phyloP scores from a whole-genome alignment of 2,888 invertebrate genomes.

The Scaptomyza caliginosa region DNA sequence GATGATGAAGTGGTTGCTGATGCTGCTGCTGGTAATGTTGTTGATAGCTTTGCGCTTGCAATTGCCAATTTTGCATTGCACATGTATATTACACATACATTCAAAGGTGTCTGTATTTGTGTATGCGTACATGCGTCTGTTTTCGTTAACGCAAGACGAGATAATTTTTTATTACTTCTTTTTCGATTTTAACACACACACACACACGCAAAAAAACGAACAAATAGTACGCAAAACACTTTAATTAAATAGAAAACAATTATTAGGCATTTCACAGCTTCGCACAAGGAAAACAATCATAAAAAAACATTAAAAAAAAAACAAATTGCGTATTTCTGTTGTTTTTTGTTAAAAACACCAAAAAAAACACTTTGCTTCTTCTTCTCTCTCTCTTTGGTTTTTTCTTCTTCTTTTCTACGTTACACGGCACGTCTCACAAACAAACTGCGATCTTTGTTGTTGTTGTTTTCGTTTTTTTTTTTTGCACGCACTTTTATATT shows the following conservation, averaged over 20 bases:
- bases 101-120: slow-evolving; percentile 40
- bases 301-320: background rate
- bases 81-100: slow-evolving; percentile 54
- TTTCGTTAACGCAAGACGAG: slow-evolving; percentile 27
- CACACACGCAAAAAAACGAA: background rate
- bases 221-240: background rate
- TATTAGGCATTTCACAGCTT: too few relatives aligned
- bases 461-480: slow-evolving; percentile 16
- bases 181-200: background rate
- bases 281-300: background rate
- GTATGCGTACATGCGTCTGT: slow-evolving; percentile 26
- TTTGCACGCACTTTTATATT: slow-evolving; percentile 45
- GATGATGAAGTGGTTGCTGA: slow-evolving; percentile 42
- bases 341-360: too few relatives aligned
- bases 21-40: slow-evolving; percentile 64
- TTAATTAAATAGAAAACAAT: too few relatives aligned
- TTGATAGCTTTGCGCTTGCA: slow-evolving; percentile 74
- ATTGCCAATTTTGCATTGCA: slow-evolving; percentile 83
- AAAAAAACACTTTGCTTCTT: background rate
- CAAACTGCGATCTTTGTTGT: background rate
- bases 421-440: background rate
- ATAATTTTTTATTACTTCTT: slow-evolving; percentile 6
- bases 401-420: slow-evolving; percentile 1
- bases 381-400: too few relatives aligned
- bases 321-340: background rate